Percentiles rank a stretch among this genome's conserved stretches.
Conservation (phyloP, 2,797 vertebrate genomes). For the Otolemur crassicaudatus region DNA sequence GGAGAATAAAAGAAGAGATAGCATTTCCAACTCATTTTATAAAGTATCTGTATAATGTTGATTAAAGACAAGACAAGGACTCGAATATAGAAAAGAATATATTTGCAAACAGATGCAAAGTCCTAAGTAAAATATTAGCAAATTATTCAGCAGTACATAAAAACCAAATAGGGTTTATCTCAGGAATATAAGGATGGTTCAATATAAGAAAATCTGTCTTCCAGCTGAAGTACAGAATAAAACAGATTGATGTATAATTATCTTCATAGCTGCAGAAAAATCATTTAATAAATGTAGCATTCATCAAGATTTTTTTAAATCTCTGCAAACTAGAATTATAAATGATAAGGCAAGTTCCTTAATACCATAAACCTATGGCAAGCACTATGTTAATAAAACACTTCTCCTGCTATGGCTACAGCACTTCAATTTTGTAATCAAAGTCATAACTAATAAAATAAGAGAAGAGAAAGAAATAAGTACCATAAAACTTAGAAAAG, state of each 20-base stretch:
- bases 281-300: not conserved
- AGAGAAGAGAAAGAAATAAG: not conserved
- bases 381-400: not conserved
- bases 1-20: not conserved
- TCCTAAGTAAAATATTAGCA: slow-evolving; percentile 5
- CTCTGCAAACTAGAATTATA: not conserved
- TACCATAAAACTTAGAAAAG: not conserved
- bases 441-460: not conserved
- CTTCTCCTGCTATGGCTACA: not conserved
- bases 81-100: not conserved
- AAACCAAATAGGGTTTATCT: not conserved
- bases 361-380: not conserved
- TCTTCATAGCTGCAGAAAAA: not conserved
- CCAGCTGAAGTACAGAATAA: not conserved
- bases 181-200: not conserved
- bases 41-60: not conserved
- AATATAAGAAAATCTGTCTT: not conserved
- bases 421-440: not conserved
- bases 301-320: not conserved
- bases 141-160: not conserved
- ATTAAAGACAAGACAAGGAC: not conserved
- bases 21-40: not conserved
- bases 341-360: not conserved
- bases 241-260: not conserved
- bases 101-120: slow-evolving; percentile 43